Percentiles rank a stretch among this genome's conserved stretches.
Evolutionary conservation across 1,140 invertebrate species (phyloP).

Genomic region (Scylla paramamosain): DNA sequence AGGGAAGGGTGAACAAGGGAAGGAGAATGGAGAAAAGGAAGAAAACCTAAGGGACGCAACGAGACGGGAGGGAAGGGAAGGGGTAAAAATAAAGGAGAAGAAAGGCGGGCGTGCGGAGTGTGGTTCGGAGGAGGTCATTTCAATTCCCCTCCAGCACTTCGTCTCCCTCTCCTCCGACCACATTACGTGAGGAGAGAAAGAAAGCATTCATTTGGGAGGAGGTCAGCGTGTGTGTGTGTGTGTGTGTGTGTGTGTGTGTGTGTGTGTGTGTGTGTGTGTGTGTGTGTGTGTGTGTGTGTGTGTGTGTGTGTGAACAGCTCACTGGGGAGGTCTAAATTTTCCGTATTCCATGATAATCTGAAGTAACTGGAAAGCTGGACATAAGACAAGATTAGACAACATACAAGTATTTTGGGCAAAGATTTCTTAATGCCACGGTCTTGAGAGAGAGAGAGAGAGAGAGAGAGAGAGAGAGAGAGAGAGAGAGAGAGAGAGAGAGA

Average conservation of each 20-base stretch:
- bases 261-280: conserved; percentile 49
- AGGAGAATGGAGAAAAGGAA: not conserved
- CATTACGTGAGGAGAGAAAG: conserved; percentile 21
- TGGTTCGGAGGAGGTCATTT: not conserved
- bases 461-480: no score
- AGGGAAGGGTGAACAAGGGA: not conserved
- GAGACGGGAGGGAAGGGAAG: not conserved
- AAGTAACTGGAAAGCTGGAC: no score
- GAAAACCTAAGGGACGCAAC: not conserved
- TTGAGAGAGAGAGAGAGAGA: no score
- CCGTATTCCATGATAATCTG: no score
- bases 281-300: conserved; percentile 39
- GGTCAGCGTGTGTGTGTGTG: conserved; percentile 13
- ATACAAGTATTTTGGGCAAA: no score
- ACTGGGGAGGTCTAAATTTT: not conserved
- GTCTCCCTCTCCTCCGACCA: not conserved
- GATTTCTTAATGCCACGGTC: no score
- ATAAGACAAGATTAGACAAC: no score
- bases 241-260: conserved; percentile 51
- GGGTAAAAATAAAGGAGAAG: not conserved
- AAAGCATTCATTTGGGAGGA: not conserved
- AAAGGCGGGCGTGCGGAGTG: not conserved
- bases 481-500: not conserved
- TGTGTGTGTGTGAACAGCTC: conserved; percentile 8
- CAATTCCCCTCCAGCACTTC: not conserved